phyloP scores from a whole-genome alignment of 2,113 vertebrate genomes.

The Boulengeromyrus knoepffleri region DNA sequence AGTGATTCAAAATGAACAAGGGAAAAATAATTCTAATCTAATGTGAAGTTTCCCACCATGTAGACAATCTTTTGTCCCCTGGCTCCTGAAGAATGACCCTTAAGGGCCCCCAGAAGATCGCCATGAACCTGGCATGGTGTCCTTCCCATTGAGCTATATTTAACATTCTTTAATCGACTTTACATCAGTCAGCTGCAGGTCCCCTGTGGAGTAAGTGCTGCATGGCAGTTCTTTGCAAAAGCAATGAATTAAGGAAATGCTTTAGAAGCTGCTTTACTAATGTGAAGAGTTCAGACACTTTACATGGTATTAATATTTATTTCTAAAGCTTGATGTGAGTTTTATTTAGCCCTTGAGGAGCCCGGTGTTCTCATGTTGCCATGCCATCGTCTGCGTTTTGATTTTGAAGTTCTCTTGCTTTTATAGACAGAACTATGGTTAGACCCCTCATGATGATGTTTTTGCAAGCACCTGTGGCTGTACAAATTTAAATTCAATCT shows the following conservation, averaged over 20 bases:
- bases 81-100: background rate
- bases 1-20: background rate
- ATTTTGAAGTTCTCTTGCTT: constrained; percentile 9
- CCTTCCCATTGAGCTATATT: background rate
- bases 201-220: too few relatives aligned
- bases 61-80: background rate
- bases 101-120: background rate
- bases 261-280: background rate
- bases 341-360: background rate
- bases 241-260: background rate
- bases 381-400: background rate
- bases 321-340: background rate
- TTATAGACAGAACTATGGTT: constrained; percentile 66
- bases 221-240: background rate
- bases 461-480: constrained; percentile 31
- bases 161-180: background rate
- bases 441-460: constrained; percentile 66
- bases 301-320: background rate
- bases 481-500: constrained; percentile 49
- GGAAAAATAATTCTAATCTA: background rate
- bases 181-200: background rate
- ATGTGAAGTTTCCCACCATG: background rate
- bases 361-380: too few relatives aligned
- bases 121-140: background rate
- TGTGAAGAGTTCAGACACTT: background rate